These are phyloP conservation scores for Lepidurus apus DNA, from an alignment of 1,140 invertebrate genomes.

Conservation along the genomic window DNA sequence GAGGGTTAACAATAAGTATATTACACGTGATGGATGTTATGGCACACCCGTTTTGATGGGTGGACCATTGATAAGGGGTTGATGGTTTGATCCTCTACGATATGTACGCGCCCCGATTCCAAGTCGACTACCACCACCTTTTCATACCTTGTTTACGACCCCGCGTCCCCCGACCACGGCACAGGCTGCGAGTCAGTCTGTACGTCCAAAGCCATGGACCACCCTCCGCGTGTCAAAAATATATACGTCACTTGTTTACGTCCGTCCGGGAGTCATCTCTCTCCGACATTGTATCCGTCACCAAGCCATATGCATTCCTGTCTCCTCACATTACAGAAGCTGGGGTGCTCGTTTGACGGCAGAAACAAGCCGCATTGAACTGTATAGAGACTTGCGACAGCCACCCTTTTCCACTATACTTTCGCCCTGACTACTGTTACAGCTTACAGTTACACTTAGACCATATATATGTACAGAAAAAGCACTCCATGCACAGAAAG, in stretches of 20 bases:
- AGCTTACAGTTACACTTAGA: too few species aligned
- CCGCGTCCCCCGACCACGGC: background rate
- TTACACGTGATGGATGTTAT: background rate
- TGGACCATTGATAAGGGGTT: slow-evolving; percentile 1
- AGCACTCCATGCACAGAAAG: too few species aligned
- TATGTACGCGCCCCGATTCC: slow-evolving; percentile 3
- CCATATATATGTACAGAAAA: too few species aligned
- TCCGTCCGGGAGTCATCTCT: background rate
- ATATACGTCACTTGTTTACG: background rate
- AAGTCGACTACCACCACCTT: background rate
- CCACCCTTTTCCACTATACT: too few species aligned
- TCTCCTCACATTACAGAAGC: background rate
- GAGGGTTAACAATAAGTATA: slow-evolving; percentile 12
- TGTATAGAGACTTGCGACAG: too few species aligned
- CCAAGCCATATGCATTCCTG: slow-evolving; percentile 17
- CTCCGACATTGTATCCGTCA: background rate
- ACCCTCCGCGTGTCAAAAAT: slow-evolving; percentile 14
- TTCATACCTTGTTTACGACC: slow-evolving; percentile 3
- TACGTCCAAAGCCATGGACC: background rate
- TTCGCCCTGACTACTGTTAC: too few species aligned
- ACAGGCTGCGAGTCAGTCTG: background rate
- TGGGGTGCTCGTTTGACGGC: background rate
- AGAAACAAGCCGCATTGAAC: too few species aligned
- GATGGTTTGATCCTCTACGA: background rate
- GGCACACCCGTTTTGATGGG: slow-evolving; percentile 3